A percentile compares a stretch with the other conserved stretches of the same genome.
Conservation (phyloP, 1,140 invertebrate genomes). For the Ditylenchus dipsaci region DNA sequence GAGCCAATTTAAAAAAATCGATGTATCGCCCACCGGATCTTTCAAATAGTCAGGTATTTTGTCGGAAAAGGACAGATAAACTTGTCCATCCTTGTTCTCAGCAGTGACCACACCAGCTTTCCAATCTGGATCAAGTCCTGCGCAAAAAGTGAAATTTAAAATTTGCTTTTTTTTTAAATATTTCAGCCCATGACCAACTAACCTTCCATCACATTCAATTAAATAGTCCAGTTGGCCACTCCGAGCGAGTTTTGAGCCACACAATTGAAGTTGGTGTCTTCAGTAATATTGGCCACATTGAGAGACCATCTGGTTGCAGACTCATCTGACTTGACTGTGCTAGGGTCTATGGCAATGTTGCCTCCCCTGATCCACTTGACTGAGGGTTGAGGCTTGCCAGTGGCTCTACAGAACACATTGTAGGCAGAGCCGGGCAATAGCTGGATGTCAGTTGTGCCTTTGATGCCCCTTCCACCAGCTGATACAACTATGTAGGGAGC, state of each 20-base stretch:
- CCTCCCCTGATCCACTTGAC: conserved; percentile 57
- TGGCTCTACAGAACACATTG: conserved; percentile 55
- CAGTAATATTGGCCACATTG: conserved; percentile 51
- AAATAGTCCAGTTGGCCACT: conserved; percentile 57
- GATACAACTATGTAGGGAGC: conserved; percentile 56
- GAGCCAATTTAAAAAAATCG: neutral
- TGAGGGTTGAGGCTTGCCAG: conserved; percentile 46
- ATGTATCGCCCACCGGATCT: conserved; percentile 27
- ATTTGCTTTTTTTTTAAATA: too few species aligned
- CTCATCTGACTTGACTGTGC: conserved; percentile 40
- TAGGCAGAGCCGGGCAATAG: conserved; percentile 54
- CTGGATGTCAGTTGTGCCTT: conserved; percentile 46
- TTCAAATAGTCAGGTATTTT: conserved; percentile 51
- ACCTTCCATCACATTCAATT: conserved; percentile 50
- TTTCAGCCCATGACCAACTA: too few species aligned
- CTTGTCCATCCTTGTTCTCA: conserved; percentile 45
- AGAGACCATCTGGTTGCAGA: conserved; percentile 45
- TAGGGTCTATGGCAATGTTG: conserved; percentile 54
- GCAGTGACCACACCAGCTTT: conserved; percentile 43
- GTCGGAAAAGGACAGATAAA: conserved; percentile 48
- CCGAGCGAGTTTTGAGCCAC: conserved; percentile 56
- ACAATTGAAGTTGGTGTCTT: conserved; percentile 55
- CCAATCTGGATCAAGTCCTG: conserved; percentile 46
- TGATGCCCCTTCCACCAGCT: conserved; percentile 51
- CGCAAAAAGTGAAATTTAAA: neutral